These are phyloP conservation scores for Lasius fuliginosus DNA, from an alignment of 2,888 invertebrate species.

Conservation along the genomic window DNA sequence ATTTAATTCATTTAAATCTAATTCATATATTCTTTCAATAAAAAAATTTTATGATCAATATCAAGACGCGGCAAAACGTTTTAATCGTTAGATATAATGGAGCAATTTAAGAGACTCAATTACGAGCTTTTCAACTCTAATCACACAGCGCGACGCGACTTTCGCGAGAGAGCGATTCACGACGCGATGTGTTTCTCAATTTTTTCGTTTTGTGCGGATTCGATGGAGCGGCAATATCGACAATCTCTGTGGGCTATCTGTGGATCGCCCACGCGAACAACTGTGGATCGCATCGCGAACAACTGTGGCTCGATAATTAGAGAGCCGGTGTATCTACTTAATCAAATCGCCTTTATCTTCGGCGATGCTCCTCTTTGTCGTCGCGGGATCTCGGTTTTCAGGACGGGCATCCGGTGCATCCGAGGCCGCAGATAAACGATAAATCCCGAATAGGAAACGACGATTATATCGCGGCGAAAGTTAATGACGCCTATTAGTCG, in stretches of 20 bases:
- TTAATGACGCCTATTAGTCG: conserved; percentile 75
- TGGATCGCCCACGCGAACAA: conserved; percentile 10
- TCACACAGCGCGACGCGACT: conserved; percentile 19
- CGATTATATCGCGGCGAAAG: conserved; percentile 72
- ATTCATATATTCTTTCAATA: neutral
- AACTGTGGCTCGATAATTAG: conserved; percentile 54
- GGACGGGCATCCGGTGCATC: conserved; percentile 32
- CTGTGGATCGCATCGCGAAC: conserved; percentile 28
- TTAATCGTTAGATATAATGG: neutral
- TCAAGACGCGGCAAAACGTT: neutral
- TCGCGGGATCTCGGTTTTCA: conserved; percentile 47
- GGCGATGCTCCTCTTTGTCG: conserved; percentile 4
- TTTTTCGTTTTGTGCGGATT: conserved; percentile 46
- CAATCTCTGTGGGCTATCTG: conserved; percentile 21
- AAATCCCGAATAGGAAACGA: conserved; percentile 53
- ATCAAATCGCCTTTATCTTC: conserved; percentile 42
- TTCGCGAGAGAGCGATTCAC: neutral
- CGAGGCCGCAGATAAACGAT: conserved; percentile 63
- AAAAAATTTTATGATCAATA: conserved; percentile 8
- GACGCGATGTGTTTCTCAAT: conserved; percentile 44
- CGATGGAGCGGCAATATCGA: conserved; percentile 44
- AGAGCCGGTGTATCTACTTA: conserved; percentile 33
- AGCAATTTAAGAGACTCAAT: conserved; percentile 29
- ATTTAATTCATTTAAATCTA: neutral
- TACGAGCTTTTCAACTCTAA: conserved; percentile 36